A percentile compares a stretch with the other conserved stretches of the same genome.
Evolutionary conservation across 2,888 invertebrate genomes (phyloP).

Genomic region (Dromius quadrimaculatus): DNA sequence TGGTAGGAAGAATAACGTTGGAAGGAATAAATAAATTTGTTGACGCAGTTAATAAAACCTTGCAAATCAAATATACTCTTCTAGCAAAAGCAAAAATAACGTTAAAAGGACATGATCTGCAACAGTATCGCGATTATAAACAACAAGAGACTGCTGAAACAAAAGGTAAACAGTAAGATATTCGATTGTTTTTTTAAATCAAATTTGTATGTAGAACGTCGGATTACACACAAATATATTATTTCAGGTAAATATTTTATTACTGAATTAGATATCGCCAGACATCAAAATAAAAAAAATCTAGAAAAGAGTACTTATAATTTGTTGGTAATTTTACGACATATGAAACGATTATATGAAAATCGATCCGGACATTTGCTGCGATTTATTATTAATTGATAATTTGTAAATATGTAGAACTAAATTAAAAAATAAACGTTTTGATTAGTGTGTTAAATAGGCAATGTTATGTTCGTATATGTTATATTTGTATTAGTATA

Average conservation of each 20-base stretch:
- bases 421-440: neutral
- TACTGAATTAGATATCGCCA: slow-evolving; percentile 53
- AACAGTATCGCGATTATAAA: slow-evolving; percentile 48
- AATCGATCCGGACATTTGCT: slow-evolving; percentile 16
- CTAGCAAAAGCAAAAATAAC: slow-evolving; percentile 41
- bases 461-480: slow-evolving; percentile 2
- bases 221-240: neutral
- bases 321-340: slow-evolving; percentile 53
- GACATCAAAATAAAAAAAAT: slow-evolving; percentile 35
- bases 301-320: slow-evolving; percentile 51
- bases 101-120: slow-evolving; percentile 46
- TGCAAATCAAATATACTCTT: slow-evolving; percentile 49
- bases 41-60: slow-evolving; percentile 49
- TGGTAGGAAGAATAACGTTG: slow-evolving; percentile 50
- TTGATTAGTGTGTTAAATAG: slow-evolving; percentile 1
- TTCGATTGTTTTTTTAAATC: neutral
- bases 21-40: slow-evolving; percentile 51
- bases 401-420: neutral
- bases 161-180: slow-evolving; percentile 48
- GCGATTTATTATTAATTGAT: slow-evolving; percentile 21
- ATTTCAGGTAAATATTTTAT: slow-evolving; percentile 51
- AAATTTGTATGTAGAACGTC: no score
- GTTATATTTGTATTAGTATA: slow-evolving; percentile 40
- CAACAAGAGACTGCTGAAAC: slow-evolving; percentile 38
- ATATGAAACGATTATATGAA: slow-evolving; percentile 46